A percentile compares a stretch with the other conserved stretches of the same genome.
Evolutionary conservation across 2,888 invertebrate genomes (phyloP).

Genomic region (Cyaniris semiargus): DNA sequence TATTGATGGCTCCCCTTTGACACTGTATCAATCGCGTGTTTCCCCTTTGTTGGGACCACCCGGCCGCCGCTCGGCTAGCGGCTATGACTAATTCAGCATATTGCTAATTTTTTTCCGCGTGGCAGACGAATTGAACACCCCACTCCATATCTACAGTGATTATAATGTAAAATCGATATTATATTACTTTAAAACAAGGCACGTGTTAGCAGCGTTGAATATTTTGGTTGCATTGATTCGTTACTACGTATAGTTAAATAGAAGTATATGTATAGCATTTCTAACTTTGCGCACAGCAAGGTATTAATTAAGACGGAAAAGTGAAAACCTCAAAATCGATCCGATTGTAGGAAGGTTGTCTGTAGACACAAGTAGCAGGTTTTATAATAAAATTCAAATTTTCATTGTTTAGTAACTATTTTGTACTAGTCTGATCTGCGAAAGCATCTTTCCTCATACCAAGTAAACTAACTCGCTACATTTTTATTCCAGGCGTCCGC

Average conservation of each 20-base stretch:
- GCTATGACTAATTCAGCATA: slow-evolving; percentile 65
- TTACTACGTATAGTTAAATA: neutral
- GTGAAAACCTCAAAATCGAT: no score
- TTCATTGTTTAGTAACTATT: no score
- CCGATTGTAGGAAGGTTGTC: no score
- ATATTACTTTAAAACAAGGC: neutral
- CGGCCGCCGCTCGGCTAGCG: neutral
- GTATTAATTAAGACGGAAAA: no score
- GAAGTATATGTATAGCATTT: no score
- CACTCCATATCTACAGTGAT: neutral
- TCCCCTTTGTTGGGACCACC: slow-evolving; percentile 60
- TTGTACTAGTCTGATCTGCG: no score
- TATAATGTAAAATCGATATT: slow-evolving; percentile 3
- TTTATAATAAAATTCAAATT: no score
- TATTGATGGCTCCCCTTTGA: slow-evolving; percentile 55
- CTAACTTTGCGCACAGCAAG: no score
- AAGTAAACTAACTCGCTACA: neutral
- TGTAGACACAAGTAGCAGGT: no score
- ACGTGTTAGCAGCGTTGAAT: neutral
- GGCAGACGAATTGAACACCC: slow-evolving; percentile 13
- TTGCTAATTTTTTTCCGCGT: slow-evolving; percentile 38
- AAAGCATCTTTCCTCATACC: neutral
- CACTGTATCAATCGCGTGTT: slow-evolving; percentile 67
- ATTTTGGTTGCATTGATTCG: neutral
- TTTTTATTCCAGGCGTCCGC: slow-evolving; percentile 81